Conservation (phyloP, 2,888 invertebrate genomes). For the Ormyrus thymus region DNA sequence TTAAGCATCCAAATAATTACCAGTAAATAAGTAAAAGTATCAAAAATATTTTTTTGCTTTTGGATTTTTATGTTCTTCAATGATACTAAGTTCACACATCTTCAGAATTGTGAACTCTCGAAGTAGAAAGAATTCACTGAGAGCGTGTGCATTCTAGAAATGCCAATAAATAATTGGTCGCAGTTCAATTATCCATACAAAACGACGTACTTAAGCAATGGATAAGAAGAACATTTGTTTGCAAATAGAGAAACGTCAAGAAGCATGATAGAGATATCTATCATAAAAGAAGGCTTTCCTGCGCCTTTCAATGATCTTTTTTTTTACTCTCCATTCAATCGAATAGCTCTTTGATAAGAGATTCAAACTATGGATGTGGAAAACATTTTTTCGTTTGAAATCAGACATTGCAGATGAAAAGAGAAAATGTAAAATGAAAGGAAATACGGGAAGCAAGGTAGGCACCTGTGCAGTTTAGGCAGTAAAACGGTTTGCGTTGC, state of each 20-base stretch:
- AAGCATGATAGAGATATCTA: conserved; percentile 10
- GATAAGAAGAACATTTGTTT: background rate
- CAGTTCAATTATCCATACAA: background rate
- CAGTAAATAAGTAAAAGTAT: background rate
- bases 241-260: conserved; percentile 38
- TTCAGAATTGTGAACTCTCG: background rate
- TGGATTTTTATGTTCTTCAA: too few relatives aligned
- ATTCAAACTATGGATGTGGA: background rate
- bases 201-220: conserved; percentile 30
- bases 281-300: background rate
- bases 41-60: conserved; percentile 2
- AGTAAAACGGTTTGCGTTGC: conserved; percentile 2
- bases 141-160: too few relatives aligned
- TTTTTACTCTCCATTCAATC: conserved; percentile 8
- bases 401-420: background rate
- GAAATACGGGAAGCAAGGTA: background rate
- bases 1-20: conserved; percentile 72
- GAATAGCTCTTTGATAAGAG: background rate
- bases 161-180: conserved; percentile 3
- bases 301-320: background rate
- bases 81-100: too few relatives aligned
- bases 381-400: background rate
- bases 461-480: background rate
- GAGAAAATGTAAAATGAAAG: too few relatives aligned
- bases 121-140: conserved; percentile 9